Conservation (phyloP, 2,888 invertebrate species). For the Anoplius nigerrimus region DNA sequence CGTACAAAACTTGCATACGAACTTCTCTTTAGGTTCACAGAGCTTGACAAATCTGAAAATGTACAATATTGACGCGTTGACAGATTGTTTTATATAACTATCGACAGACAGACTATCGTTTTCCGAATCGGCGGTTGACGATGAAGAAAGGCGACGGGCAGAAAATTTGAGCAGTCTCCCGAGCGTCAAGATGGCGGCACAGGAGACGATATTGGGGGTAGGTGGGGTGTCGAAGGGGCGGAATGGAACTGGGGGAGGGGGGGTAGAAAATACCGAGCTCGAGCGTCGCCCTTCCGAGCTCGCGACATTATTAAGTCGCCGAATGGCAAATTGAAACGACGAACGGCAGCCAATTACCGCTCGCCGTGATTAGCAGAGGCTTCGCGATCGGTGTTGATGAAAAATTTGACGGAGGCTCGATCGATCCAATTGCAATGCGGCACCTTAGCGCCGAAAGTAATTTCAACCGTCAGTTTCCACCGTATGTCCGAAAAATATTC, state of each 20-base stretch:
- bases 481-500: too few relatives aligned
- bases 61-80: too few relatives aligned
- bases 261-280: background rate
- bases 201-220: too few relatives aligned
- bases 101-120: too few relatives aligned
- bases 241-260: background rate
- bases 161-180: background rate
- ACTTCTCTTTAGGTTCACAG: too few relatives aligned
- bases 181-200: background rate
- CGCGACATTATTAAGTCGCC: background rate
- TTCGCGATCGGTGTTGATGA: background rate
- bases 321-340: slow-evolving; percentile 11
- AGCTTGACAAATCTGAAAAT: too few relatives aligned
- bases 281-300: background rate
- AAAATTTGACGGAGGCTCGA: too few relatives aligned
- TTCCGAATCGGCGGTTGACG: background rate
- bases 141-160: background rate
- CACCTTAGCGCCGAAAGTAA: too few relatives aligned
- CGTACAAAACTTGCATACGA: too few relatives aligned
- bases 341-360: slow-evolving; percentile 6
- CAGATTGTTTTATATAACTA: too few relatives aligned
- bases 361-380: slow-evolving; percentile 6
- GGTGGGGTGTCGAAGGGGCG: background rate
- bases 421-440: too few relatives aligned
- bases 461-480: too few relatives aligned